phyloP scores from a whole-genome alignment of 1,140 invertebrate species.

The Lysiphlebus fabarum region DNA sequence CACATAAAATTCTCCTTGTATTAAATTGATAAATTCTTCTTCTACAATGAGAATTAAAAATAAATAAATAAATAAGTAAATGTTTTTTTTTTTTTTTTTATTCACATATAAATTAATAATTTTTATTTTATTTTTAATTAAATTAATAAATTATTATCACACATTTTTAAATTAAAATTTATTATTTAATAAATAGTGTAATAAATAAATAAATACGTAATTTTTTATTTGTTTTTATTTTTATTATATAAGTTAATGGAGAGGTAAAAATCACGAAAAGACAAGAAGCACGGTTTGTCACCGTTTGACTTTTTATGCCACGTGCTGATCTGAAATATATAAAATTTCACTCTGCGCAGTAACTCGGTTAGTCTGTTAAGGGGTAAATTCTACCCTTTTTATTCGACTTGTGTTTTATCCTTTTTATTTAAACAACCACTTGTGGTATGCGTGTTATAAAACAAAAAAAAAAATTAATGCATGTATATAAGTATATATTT shows the following conservation, averaged over 20 bases:
- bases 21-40: too few relatives aligned
- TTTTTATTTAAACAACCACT: slow-evolving; percentile 7
- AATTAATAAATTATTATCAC: background rate
- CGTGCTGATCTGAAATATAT: slow-evolving; percentile 35
- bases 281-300: slow-evolving; percentile 33
- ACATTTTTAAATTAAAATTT: too few relatives aligned
- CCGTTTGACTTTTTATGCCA: slow-evolving; percentile 40
- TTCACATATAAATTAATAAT: too few relatives aligned
- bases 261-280: slow-evolving; percentile 14
- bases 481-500: background rate
- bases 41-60: slow-evolving; percentile 2
- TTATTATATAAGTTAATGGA: background rate
- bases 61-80: too few relatives aligned
- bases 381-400: slow-evolving; percentile 28
- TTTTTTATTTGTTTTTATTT: background rate
- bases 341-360: too few relatives aligned
- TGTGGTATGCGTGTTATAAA: background rate
- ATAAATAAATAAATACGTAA: too few relatives aligned
- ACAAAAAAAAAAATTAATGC: background rate
- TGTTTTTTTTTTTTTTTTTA: too few relatives aligned
- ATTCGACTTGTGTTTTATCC: background rate
- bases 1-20: too few relatives aligned
- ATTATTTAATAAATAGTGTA: too few relatives aligned
- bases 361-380: slow-evolving; percentile 35
- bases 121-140: background rate